Evolutionary conservation across 2,888 invertebrate species (phyloP), one percentile per base, ranked within the genome.

Genomic region (Nemotelus pantherinus): DNA sequence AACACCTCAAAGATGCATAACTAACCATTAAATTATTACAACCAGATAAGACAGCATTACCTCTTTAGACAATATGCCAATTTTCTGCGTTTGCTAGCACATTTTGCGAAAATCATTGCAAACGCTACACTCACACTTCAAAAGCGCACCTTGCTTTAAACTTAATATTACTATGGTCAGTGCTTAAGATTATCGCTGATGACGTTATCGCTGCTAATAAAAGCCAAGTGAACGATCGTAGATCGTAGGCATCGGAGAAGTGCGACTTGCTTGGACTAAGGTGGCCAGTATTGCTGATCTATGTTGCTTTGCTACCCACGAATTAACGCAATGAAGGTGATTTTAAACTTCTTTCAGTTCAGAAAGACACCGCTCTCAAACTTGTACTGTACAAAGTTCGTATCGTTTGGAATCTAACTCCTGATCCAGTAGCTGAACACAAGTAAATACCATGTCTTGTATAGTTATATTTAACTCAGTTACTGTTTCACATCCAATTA

Each of bases 291-390:
- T 41, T 60, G 68, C 44, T 10, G 67, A 57, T 72, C 2, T 74
- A 48, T 48, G 60, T 5, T 63, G 60, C 44, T 60, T n/a, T 44
- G 41, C 63, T 39, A 43, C 63, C 63, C 74, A 72, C 72, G 71
- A 71, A 71, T 71, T 57, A 44, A 71, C 57, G 57, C 71, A 55
- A 45, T n/a, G 55, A 74, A 74, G 74, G 74, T 74, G 63, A 74
- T 74, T 74, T 10, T n/a, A 48, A 48, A 63, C 63, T 60, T 63
- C 63, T 68, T 68, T 45, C 63, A 68, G 48, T 68, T 68, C 68
- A 44, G 39, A 50, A 39, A 53, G 63, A 50, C 6, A 7, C 6
- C 9, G 50, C 9, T 50, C 50, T 50, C 50, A 50, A 50, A 9
- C 9, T 50, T 5, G 50, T 50, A 7, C 50, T 50, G 5, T 9